Percentiles rank a stretch among this genome's conserved stretches.
phyloP scores from a whole-genome alignment of 2,113 vertebrate genomes.

The Vulpes vulpes region DNA sequence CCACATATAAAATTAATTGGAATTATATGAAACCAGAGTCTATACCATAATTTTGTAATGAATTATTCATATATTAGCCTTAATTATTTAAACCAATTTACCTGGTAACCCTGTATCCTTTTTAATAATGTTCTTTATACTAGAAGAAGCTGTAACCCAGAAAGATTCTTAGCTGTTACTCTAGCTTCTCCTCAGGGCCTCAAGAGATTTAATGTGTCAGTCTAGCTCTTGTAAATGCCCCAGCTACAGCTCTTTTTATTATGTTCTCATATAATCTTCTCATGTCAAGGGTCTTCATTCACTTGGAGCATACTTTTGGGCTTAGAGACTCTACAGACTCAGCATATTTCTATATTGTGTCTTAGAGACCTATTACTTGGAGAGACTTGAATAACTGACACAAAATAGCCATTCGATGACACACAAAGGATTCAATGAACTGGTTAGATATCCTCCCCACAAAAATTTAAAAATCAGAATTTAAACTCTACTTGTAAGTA shows the following conservation, averaged over 20 bases:
- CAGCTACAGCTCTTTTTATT: conserved; percentile 81
- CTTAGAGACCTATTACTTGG: conserved; percentile 69
- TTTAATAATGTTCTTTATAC: conserved; percentile 47
- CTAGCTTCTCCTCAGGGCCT: conserved; percentile 66
- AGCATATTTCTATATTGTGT: conserved; percentile 73
- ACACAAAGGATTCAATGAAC: conserved; percentile 56
- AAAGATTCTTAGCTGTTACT: conserved; percentile 58
- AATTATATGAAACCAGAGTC: neutral
- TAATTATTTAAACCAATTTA: conserved; percentile 64
- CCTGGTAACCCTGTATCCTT: conserved; percentile 8
- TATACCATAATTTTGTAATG: conserved; percentile 39
- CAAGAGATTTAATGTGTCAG: conserved; percentile 77
- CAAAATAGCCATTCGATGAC: conserved; percentile 55
- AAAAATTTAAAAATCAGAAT: conserved; percentile 36
- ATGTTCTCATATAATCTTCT: conserved; percentile 78
- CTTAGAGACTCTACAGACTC: conserved; percentile 73
- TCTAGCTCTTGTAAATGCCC: conserved; percentile 73
- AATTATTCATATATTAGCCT: conserved; percentile 12
- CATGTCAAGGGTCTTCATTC: conserved; percentile 80
- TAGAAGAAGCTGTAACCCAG: conserved; percentile 65
- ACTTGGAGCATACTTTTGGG: conserved; percentile 69
- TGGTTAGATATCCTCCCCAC: conserved; percentile 36
- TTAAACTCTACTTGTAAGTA: conserved; percentile 19
- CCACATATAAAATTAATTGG: conserved; percentile 13
- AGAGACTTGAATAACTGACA: conserved; percentile 43